These are phyloP conservation scores for Nipponacmea schrenckii DNA, from an alignment of 2,888 invertebrate species.

Conservation along the genomic window DNA sequence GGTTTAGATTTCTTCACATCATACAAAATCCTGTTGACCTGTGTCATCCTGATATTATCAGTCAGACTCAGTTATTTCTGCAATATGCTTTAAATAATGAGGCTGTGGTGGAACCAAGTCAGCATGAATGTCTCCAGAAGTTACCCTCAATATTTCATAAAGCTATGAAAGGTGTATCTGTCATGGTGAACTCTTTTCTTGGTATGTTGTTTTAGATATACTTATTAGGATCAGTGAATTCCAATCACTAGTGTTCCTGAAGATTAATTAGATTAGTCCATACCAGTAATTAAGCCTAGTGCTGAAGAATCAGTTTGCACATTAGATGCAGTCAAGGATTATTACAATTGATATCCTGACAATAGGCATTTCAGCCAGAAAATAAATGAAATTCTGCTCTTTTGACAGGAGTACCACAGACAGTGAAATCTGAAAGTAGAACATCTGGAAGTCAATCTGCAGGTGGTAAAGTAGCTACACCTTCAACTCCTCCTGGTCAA, in stretches of 20 bases:
- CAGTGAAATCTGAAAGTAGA: slow-evolving; percentile 46
- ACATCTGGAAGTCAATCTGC: slow-evolving; percentile 34
- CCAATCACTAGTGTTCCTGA: background rate
- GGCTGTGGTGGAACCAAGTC: slow-evolving; percentile 84
- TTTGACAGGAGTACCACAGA: slow-evolving; percentile 48
- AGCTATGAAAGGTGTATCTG: slow-evolving; percentile 92
- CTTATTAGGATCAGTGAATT: background rate
- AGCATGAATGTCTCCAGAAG: slow-evolving; percentile 73
- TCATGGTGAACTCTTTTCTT: slow-evolving; percentile 93
- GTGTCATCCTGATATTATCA: slow-evolving; percentile 69
- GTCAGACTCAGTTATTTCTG: slow-evolving; percentile 79
- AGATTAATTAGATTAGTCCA: background rate
- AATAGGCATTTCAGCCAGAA: too few relatives aligned
- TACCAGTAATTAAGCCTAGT: too few relatives aligned
- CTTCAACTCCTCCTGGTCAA: slow-evolving; percentile 59
- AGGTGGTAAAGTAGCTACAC: slow-evolving; percentile 36
- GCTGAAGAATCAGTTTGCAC: too few relatives aligned
- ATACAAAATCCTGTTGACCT: slow-evolving; percentile 95
- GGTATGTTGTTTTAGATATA: slow-evolving; percentile 73
- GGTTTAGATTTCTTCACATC: slow-evolving; percentile 94
- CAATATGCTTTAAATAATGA: slow-evolving; percentile 85
- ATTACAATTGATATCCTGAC: too few relatives aligned
- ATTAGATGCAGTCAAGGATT: too few relatives aligned
- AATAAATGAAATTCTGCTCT: background rate
- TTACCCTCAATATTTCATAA: slow-evolving; percentile 90